Conservation (phyloP, 37 sponge, comb jelly and placozoan genomes). For the Oscarella lobularis region DNA sequence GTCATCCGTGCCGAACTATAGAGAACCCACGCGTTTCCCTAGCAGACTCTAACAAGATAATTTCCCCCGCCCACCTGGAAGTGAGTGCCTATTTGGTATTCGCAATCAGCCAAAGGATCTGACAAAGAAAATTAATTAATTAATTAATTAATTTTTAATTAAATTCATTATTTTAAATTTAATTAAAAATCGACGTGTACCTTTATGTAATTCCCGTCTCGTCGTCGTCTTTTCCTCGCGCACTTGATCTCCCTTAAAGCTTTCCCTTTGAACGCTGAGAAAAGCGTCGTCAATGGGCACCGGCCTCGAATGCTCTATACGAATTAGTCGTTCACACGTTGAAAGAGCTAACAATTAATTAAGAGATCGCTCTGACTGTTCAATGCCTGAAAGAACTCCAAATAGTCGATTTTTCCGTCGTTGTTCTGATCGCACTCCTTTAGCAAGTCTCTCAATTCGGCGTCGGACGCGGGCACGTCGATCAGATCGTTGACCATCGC, state of each 20-base stretch:
- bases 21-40: neutral
- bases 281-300: neutral
- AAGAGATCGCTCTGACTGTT: too few relatives aligned
- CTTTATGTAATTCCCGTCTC: neutral
- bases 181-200: neutral
- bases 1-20: neutral
- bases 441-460: conserved; percentile 22
- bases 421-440: conserved; percentile 41
- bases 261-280: neutral
- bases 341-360: too few relatives aligned
- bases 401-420: conserved; percentile 67
- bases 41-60: neutral
- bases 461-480: conserved; percentile 19
- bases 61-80: neutral
- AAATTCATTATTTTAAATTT: too few relatives aligned
- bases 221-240: neutral
- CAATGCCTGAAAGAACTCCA: conserved; percentile 65
- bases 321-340: too few relatives aligned
- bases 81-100: neutral
- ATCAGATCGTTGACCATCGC: conserved; percentile 15
- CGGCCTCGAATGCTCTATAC: neutral
- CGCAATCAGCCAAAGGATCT: neutral
- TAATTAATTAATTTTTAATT: too few relatives aligned
- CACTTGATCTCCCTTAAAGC: neutral
- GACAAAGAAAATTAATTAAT: neutral